A percentile compares a stretch with the other conserved stretches of the same genome.
These are phyloP conservation scores for Dipodomys spectabilis DNA, from an alignment of 2,113 vertebrate genomes.

Conservation along the genomic window DNA sequence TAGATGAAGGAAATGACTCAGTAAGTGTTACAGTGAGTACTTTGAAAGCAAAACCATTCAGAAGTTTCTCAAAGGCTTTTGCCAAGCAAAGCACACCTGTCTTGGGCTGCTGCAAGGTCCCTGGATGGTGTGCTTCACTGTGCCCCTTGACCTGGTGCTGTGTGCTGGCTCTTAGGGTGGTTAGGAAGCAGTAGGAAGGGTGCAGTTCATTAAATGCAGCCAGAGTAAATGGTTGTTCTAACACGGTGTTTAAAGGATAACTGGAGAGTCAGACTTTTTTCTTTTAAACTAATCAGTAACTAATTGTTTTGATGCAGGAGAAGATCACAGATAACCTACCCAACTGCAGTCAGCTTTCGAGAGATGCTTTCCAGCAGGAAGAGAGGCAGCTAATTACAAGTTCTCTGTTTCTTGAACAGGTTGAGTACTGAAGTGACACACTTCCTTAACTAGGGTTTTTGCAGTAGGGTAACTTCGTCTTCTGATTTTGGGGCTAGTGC, in stretches of 20 bases:
- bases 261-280: neutral
- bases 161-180: neutral
- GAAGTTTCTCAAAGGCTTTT: neutral
- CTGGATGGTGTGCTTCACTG: neutral
- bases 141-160: too few relatives aligned
- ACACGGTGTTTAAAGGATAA: neutral
- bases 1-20: neutral
- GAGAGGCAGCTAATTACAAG: neutral
- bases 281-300: neutral
- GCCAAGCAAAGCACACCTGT: too few relatives aligned
- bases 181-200: neutral
- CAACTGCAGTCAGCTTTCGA: neutral
- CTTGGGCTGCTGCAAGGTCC: neutral
- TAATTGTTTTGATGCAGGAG: neutral
- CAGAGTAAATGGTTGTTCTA: neutral
- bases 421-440: neutral
- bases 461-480: neutral
- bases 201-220: neutral
- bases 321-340: neutral
- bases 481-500: neutral
- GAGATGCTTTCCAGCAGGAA: neutral
- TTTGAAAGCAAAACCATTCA: neutral
- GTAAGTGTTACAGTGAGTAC: neutral
- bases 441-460: slow-evolving; percentile 29
- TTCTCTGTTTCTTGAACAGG: neutral